A percentile compares a stretch with the other conserved stretches of the same genome.
phyloP scores from a whole-genome alignment of 2,888 invertebrate species.

The Thera obeliscata region DNA sequence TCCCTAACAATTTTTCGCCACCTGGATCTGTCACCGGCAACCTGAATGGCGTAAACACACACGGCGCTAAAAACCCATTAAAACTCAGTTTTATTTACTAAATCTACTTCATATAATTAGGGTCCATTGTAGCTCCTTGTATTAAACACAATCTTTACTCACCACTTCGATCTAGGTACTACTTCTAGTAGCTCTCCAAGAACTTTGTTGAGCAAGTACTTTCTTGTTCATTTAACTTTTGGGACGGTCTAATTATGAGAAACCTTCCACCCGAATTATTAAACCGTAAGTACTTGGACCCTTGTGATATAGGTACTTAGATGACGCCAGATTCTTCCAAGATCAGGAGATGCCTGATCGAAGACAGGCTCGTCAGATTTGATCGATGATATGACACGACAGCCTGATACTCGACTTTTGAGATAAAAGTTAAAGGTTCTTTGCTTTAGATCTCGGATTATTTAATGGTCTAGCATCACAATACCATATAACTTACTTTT shows the following conservation, averaged over 20 bases:
- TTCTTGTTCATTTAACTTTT: not conserved
- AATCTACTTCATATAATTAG: too few relatives aligned
- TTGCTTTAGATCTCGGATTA: not conserved
- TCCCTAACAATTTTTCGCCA: too few relatives aligned
- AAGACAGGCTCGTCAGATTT: not conserved
- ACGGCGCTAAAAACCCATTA: too few relatives aligned
- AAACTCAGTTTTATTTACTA: too few relatives aligned
- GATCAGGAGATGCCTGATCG: not conserved
- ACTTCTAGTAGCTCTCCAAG: not conserved
- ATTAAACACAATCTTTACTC: too few relatives aligned
- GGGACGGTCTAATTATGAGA: constrained; percentile 3
- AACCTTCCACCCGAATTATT: not conserved
- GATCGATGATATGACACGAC: constrained; percentile 31
- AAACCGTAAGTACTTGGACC: not conserved
- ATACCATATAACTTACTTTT: too few relatives aligned
- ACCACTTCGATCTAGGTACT: not conserved
- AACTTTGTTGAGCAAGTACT: not conserved
- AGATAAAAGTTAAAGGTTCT: not conserved
- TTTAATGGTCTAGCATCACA: too few relatives aligned
- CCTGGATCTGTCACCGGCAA: too few relatives aligned
- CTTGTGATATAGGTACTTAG: not conserved
- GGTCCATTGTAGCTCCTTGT: too few relatives aligned
- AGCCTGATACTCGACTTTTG: not conserved
- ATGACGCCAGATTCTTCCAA: constrained; percentile 8
- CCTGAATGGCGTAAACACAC: too few relatives aligned